Evolutionary conservation across 1,140 invertebrate genomes (phyloP), one percentile per base, ranked within the genome.

Genomic region (Pomacea maculata): DNA sequence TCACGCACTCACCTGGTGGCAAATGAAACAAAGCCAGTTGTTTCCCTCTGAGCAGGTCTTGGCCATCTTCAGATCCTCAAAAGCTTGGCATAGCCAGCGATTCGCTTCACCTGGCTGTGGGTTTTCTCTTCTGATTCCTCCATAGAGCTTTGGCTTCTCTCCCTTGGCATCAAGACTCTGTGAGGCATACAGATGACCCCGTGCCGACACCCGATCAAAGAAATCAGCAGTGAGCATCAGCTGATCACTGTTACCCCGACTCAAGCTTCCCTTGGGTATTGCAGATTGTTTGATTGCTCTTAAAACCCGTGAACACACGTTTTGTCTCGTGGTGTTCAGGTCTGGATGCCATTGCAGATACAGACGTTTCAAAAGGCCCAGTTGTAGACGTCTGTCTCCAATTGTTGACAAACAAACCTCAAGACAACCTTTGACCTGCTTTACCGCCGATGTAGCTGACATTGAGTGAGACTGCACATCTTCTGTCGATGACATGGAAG

Each of bases 41-140:
- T 17, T 61, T 11, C 15, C 57, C 15, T 17, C 57, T 61, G 15
- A 61, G 57, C 57, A 14, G 57, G 1, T 61, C 57, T 61, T 61
- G 57, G 57, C 57, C 57, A 17, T 61, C 57, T 9, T 61, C 57
- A 68, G n/a, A 65, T 78, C 77, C 45, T 54, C 34, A 65, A 11
- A 7, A n/a, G 77, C 65, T 34, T 78, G 77, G 12, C 77, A 65
- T 65, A 78, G 52, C 77, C 77, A 78, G 65, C 77, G 64, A 45
- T 19, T 52, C 17, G 65, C 77, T 21, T 78, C 77, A n/a, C 70
- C 77, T 15, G 77, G 77, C 52, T 78, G 77, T 9, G 77, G 77
- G 21, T 55, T 78, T 21, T n/a, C 6, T 9, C 67, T n/a, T n/a
- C 21, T 14, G 11, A 11, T 2, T n/a, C 11, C 3, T 2, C 21